A percentile compares a stretch with the other conserved stretches of the same genome.
phyloP scores from a whole-genome alignment of 2,888 invertebrate genomes.

The Rhagonycha fulva region DNA sequence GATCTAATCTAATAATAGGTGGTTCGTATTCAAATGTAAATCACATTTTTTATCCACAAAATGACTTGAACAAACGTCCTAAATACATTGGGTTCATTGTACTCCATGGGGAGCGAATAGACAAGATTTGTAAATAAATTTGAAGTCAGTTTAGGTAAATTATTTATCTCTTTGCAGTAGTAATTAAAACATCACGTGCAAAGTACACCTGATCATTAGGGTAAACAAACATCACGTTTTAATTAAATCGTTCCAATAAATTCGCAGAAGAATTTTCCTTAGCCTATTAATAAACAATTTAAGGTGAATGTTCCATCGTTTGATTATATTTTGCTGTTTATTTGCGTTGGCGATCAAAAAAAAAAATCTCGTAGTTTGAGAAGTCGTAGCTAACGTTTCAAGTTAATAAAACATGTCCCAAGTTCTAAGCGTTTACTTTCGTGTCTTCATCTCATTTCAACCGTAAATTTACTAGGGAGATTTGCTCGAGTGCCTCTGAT shows the following conservation, averaged over 20 bases:
- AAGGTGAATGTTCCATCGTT: not conserved
- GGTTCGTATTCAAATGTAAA: not conserved
- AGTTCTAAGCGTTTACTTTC: slow-evolving; percentile 14
- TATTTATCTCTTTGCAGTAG: not conserved
- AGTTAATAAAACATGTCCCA: slow-evolving; percentile 10
- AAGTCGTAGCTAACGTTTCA: not conserved
- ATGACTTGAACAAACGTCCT: not conserved
- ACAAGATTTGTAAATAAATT: not conserved
- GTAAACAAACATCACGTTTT: slow-evolving; percentile 4
- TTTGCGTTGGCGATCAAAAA: not conserved
- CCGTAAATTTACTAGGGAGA: slow-evolving; percentile 15
- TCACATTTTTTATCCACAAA: not conserved
- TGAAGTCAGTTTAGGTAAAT: not conserved
- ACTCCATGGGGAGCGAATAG: not conserved
- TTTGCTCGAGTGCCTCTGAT: slow-evolving; percentile 14
- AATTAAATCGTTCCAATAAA: not conserved
- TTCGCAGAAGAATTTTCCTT: not conserved
- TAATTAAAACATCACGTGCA: slow-evolving; percentile 1
- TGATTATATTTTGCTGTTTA: not conserved
- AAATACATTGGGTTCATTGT: not conserved
- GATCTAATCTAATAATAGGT: not conserved
- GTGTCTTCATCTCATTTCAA: slow-evolving; percentile 15
- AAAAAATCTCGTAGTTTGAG: not conserved
- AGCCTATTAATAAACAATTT: not conserved
- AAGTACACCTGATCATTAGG: not conserved